phyloP scores from a whole-genome alignment of 2,888 invertebrate genomes.

The Acrobasis repandana region DNA sequence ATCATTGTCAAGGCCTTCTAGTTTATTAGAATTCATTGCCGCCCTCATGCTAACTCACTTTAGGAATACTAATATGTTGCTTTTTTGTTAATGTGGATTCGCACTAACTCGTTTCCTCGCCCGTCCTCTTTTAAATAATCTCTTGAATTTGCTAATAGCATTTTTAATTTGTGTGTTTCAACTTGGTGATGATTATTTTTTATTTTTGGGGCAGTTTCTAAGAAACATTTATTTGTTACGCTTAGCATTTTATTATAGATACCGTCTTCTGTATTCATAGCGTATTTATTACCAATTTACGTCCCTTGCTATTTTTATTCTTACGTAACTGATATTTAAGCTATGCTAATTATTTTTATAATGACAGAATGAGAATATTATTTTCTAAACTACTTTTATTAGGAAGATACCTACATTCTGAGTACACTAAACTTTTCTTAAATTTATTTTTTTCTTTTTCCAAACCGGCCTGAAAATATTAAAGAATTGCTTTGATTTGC shows the following conservation, averaged over 20 bases:
- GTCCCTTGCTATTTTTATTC: too few relatives aligned
- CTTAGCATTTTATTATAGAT: too few relatives aligned
- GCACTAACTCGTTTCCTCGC: constrained; percentile 45
- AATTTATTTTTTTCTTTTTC: too few relatives aligned
- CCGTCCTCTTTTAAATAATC: constrained; percentile 31
- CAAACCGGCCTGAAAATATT: not conserved
- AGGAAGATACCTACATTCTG: too few relatives aligned
- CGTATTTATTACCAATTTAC: too few relatives aligned
- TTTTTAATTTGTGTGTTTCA: not conserved
- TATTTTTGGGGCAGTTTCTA: too few relatives aligned
- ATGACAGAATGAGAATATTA: not conserved
- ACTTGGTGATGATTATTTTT: not conserved
- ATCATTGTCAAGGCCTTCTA: constrained; percentile 74
- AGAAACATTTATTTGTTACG: too few relatives aligned
- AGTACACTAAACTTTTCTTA: too few relatives aligned
- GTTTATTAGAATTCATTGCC: constrained; percentile 73
- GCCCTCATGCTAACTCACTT: constrained; percentile 65
- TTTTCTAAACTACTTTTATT: too few relatives aligned
- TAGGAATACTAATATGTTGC: constrained; percentile 65
- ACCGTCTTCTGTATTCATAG: too few relatives aligned
- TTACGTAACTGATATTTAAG: not conserved
- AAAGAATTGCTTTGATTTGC: not conserved
- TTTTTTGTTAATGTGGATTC: constrained; percentile 51
- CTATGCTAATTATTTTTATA: not conserved
- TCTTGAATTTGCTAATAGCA: constrained; percentile 20